Evolutionary conservation across 2,888 invertebrate species (phyloP).

Genomic region (Patella pellucida): DNA sequence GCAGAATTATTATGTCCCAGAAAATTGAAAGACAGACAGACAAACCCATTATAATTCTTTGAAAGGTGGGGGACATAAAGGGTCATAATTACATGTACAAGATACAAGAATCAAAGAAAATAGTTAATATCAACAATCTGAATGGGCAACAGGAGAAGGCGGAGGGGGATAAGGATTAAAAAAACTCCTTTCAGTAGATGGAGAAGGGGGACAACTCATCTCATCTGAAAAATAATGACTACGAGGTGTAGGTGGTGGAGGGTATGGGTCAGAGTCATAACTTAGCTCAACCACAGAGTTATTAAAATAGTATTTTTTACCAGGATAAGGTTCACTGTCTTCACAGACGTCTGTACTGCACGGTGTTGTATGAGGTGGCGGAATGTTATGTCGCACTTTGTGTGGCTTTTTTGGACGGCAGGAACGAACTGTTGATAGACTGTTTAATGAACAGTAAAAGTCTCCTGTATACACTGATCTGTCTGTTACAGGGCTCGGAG

Average conservation of each 20-base stretch:
- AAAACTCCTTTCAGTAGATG: slow-evolving; percentile 79
- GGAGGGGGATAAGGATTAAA: slow-evolving; percentile 87
- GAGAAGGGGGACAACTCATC: slow-evolving; percentile 75
- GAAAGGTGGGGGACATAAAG: too few species aligned
- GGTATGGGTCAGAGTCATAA: slow-evolving; percentile 80
- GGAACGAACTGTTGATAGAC: slow-evolving; percentile 71
- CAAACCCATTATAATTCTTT: too few species aligned
- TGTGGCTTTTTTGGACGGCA: slow-evolving; percentile 79
- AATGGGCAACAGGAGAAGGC: slow-evolving; percentile 79
- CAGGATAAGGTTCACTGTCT: slow-evolving; percentile 71
- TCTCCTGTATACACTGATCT: slow-evolving; percentile 67
- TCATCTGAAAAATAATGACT: slow-evolving; percentile 82
- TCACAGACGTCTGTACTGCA: slow-evolving; percentile 95
- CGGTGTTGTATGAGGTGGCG: slow-evolving; percentile 90
- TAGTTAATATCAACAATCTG: slow-evolving; percentile 56
- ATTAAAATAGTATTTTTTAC: slow-evolving; percentile 40
- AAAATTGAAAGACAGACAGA: too few species aligned
- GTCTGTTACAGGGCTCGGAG: slow-evolving; percentile 85
- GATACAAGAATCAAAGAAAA: background rate
- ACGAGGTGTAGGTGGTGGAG: slow-evolving; percentile 83
- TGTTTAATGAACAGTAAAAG: slow-evolving; percentile 60
- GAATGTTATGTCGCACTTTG: slow-evolving; percentile 71
- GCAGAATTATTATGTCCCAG: too few species aligned
- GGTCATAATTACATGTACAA: too few species aligned
- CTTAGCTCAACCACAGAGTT: slow-evolving; percentile 65